These are phyloP conservation scores for Blera fallax DNA, from an alignment of 2,888 invertebrate species.

Conservation along the genomic window DNA sequence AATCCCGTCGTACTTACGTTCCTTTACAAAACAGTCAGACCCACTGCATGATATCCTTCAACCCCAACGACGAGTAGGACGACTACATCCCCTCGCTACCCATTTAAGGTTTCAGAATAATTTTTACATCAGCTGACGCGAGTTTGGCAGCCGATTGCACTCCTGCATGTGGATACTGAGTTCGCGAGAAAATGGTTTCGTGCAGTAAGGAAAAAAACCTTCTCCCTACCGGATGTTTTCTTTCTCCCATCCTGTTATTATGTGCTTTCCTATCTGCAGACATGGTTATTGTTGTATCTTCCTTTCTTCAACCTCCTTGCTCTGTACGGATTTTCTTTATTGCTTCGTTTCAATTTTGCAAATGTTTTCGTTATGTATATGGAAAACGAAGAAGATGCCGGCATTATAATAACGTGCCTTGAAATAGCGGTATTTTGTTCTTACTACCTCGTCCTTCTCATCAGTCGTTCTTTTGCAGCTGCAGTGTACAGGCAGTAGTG, in stretches of 20 bases:
- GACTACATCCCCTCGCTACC: background rate
- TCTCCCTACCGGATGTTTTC: conserved; percentile 43
- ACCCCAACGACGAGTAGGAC: background rate
- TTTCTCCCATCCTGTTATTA: conserved; percentile 52
- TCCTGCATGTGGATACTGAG: background rate
- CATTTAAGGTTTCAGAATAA: conserved; percentile 1
- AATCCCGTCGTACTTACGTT: conserved; percentile 37
- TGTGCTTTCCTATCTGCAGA: conserved; percentile 59
- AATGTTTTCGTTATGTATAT: conserved; percentile 71
- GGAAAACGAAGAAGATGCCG: conserved; percentile 51
- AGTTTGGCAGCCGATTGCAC: conserved; percentile 58
- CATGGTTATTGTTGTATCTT: conserved; percentile 63
- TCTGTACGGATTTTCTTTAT: conserved; percentile 62
- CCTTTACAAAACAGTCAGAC: conserved; percentile 18
- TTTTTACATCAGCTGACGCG: conserved; percentile 39
- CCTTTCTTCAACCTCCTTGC: background rate
- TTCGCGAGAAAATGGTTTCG: background rate
- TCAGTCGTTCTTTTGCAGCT: conserved; percentile 15
- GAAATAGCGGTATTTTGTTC: conserved; percentile 65
- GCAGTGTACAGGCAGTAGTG: background rate
- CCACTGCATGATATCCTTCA: conserved; percentile 4
- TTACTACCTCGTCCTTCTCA: conserved; percentile 11
- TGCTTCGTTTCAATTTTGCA: conserved; percentile 71
- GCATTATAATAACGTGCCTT: conserved; percentile 64
- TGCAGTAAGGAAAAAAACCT: conserved; percentile 3